Evolutionary conservation across 2,113 vertebrate genomes (phyloP), one percentile per base, ranked within the genome.

Genomic region (Picathartes gymnocephalus): DNA sequence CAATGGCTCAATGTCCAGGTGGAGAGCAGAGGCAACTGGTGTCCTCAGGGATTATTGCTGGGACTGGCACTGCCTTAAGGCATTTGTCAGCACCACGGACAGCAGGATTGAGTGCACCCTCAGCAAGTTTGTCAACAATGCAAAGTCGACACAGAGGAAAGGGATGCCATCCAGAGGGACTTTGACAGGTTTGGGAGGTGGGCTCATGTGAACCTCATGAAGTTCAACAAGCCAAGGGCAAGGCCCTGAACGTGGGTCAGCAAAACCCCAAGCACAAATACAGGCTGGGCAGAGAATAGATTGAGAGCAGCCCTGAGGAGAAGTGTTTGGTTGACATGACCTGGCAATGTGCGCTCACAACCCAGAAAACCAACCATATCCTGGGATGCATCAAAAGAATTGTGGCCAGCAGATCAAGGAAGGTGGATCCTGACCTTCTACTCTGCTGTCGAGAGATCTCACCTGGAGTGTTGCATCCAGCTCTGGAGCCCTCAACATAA

Each of bases 21-120:
- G 14, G n/a, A 74, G 24, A 47, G 13, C 21, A 40, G n/a, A 31
- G 54, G 40, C 0, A 1, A 68, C 39, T 1, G 17, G n/a, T 1
- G 14, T 23, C 24, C 54, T 53, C n/a, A 30, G 19, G 61, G 33
- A 35, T 4, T 30, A 28, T 15, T 14, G 17, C 31, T 4, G 35
- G 25, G 9, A 58, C 8, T 25, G 69, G 28, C 13, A 7, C 24
- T 40, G 33, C 19, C n/a, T 40, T 14, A n/a, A 45, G 24, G 53
- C 31, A 20, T 53, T 40, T 47, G 21, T 54, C 78, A 89, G 78
- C 54, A 61, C 62, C 69, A 74, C 2, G n/a, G 61, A 60, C 53
- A 74, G 47, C 3, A 39, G 53, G 9, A 40, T 4, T 47, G 30
- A 68, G 20, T 0, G 11, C 14, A 11, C 6, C 6, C 28, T 24